These are phyloP conservation scores for Sus scrofa DNA, from an alignment of 2,113 vertebrate species.

Conservation along the genomic window T2T-Sscrofa CM000817.6:2463001-2463500, in stretches of 20 bases:
- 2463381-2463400: not conserved
- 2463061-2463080: not conserved
- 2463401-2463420: not conserved
- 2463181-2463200: slow-evolving; percentile 73
- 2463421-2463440: slow-evolving; percentile 73
- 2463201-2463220: slow-evolving; percentile 75
- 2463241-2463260: slow-evolving; percentile 84
- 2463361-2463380: accelerated
- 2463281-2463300: too few species aligned
- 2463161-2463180: slow-evolving; percentile 68
- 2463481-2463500: not conserved
- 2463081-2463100: not conserved
- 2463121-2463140: slow-evolving; percentile 50
- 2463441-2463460: not conserved
- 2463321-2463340: slow-evolving; percentile 81
- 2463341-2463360: slow-evolving; percentile 85
- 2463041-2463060: not conserved
- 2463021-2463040: not conserved
- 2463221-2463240: slow-evolving; percentile 77
- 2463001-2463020: not conserved
- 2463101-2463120: not conserved
- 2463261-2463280: slow-evolving; percentile 17
- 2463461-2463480: not conserved
- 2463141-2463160: slow-evolving; percentile 70
- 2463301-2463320: slow-evolving; percentile 48